Evolutionary conservation across 2,888 invertebrate genomes (phyloP), one percentile per base, ranked within the genome.

Genomic region (Drosophila diplacantha): DNA sequence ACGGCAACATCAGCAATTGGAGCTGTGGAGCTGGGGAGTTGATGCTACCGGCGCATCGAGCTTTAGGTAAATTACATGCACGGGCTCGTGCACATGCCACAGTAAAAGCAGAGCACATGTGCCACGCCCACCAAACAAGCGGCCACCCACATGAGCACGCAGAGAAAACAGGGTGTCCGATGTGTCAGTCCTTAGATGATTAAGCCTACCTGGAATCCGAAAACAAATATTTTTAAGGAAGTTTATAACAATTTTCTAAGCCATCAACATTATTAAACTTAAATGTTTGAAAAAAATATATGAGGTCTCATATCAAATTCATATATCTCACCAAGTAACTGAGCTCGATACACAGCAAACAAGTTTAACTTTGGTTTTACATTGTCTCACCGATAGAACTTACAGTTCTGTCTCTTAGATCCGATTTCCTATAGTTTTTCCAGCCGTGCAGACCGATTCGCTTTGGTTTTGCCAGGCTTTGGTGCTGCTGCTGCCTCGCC

Each of bases 31-130:
- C 63, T 54, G 31, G 16, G 68, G 55, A 43, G 26, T 53, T 39
- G 56, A 60, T 51, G 68, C 65, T 67, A 72, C 69, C 68, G 65
- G 60, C 43, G 69, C 70, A 75, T 60, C 61, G 70, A 66, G 77
- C 80, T 72, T 72, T 74, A 77, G 82, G 57, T 69, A 82, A 80
- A 81, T 81, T 82, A 81, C 80, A 74, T 80, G 76, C 76, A 67
- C 76, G 73, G 68, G 69, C 72, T 57, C 47, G 46, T 53, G 47
- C 63, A 62, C 61, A 61, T 63, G 69, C 60, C 60, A 55, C 59
- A 56, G 57, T 39, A 60, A 60, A 56, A 32, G 59, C 57, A 34
- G 32, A 47, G 47, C 39, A 46, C 57, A 61, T 67, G 61, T 65
- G 69, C 69, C 67, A 50, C 47, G 38, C 61, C 66, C 37, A 37